phyloP scores from a whole-genome alignment of 2,797 vertebrate genomes.

The Yasuhikotakia modesta region DNA sequence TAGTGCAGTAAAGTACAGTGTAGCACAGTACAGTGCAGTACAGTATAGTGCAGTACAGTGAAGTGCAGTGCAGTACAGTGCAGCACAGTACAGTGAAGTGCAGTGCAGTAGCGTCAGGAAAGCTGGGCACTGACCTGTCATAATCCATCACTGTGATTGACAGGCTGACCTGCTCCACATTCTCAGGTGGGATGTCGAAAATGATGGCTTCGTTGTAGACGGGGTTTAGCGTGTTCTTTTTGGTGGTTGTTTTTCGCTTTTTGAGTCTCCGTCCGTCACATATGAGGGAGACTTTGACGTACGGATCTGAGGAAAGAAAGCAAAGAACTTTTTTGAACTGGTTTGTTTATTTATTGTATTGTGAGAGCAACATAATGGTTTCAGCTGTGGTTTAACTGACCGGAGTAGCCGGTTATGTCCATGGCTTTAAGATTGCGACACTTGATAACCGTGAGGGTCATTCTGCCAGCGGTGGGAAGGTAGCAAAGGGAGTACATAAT shows the following conservation, averaged over 20 bases:
- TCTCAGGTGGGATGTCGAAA: slow-evolving; percentile 97
- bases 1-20: too few species aligned
- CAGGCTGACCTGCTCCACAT: slow-evolving; percentile 97
- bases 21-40: too few species aligned
- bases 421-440: slow-evolving; percentile 99
- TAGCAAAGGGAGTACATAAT: slow-evolving; percentile 99
- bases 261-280: slow-evolving; percentile 93
- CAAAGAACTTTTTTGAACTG: too few species aligned
- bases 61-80: too few species aligned
- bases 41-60: too few species aligned
- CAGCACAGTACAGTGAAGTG: too few species aligned
- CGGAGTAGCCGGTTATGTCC: slow-evolving; percentile 97
- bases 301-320: slow-evolving; percentile 81
- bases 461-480: slow-evolving; percentile 94
- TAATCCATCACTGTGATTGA: slow-evolving; percentile 98
- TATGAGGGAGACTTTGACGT: slow-evolving; percentile 96
- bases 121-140: slow-evolving; percentile 81
- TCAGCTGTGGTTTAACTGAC: slow-evolving; percentile 68
- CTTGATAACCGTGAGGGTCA: slow-evolving; percentile 98
- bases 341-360: background rate
- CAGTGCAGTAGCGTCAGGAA: background rate
- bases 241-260: slow-evolving; percentile 95
- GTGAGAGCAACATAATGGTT: background rate
- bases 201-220: slow-evolving; percentile 97
- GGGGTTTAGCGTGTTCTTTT: slow-evolving; percentile 94